Base-by-base conservation (phyloP, 2,113 vertebrate species). In the Phyllostomus discolor region DNA sequence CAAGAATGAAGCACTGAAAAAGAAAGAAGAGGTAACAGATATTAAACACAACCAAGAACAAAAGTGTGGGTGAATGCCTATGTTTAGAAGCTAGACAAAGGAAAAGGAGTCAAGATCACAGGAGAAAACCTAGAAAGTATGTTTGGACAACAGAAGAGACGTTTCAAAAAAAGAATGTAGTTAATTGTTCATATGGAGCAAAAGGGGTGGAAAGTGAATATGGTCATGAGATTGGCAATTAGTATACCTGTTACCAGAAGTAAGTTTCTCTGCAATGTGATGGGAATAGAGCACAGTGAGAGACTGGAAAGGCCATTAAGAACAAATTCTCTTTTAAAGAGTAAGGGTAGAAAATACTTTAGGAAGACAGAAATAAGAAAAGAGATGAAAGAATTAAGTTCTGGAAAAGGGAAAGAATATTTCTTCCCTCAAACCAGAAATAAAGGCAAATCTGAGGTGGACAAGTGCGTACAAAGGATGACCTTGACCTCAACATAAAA, bases 241-340 rank as follows among this genome's bases (percentile, higher is more conserved):
- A 80, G 41, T 70, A 80, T 48, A 35, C 48, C 46, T 85, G n/a
- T 79, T 84, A 80, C 20, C 17, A 94, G 43, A 93, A 96, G 67
- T 19, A 79, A 78, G 57, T 75, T 85, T 88, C 72, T 84, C 79
- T 84, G 17, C 75, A 96, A 78, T 38, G 91, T 19, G 20, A 69
- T 3, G 15, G 52, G 31, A 85, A 48, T 14, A 87, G 8, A 72
- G 24, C 38, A 75, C 50, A 12, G 16, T 54, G 28, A 89, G 14
- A 83, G 31, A 80, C 38, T 88, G 20, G 52, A 80, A 91, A 94
- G 54, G 19, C 11, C 50, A 2, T 81, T 81, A 80, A 86, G n/a
- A 83, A 84, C 10, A 88, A 96, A 93, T 73, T 93, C 59, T 16
- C 52, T 33, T 83, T 91, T 88, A 89, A 97, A 91, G 33, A 92